phyloP scores from a whole-genome alignment of 23 tunicate species.

The Corella eumyota region DNA sequence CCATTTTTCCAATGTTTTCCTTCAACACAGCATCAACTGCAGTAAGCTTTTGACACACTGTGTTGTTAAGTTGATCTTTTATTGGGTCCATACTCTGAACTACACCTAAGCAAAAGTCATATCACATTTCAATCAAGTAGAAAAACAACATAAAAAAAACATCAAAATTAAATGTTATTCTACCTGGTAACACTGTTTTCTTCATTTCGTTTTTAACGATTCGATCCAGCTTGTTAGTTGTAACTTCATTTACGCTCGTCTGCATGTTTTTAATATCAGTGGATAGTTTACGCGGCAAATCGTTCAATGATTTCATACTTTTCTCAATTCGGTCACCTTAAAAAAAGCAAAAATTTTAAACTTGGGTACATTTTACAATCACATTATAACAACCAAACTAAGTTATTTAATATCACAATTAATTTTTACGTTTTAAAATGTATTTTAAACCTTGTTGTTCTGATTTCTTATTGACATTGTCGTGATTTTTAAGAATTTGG shows the following conservation, averaged over 20 bases:
- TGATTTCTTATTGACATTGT: slow-evolving; percentile 21
- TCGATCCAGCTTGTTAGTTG: slow-evolving; percentile 42
- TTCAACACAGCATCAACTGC: slow-evolving; percentile 68
- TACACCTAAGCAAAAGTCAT: slow-evolving; percentile 28
- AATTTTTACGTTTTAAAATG: too few species aligned
- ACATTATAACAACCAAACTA: too few species aligned
- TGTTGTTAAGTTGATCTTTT: slow-evolving; percentile 39
- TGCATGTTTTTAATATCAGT: slow-evolving; percentile 37
- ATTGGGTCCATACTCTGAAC: slow-evolving; percentile 33
- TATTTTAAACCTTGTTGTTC: slow-evolving; percentile 46
- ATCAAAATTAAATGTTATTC: too few species aligned
- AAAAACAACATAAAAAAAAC: not conserved
- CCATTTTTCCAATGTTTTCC: slow-evolving; percentile 49
- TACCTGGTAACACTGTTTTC: slow-evolving; percentile 60
- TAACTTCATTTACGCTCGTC: slow-evolving; percentile 32
- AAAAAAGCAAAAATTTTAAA: not conserved
- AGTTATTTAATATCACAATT: too few species aligned
- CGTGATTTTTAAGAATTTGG: slow-evolving; percentile 24
- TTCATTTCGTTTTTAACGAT: slow-evolving; percentile 50
- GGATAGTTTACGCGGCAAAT: slow-evolving; percentile 25
- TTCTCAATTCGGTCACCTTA: slow-evolving; percentile 61
- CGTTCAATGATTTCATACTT: slow-evolving; percentile 32
- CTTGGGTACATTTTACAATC: not conserved
- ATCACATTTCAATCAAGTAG: not conserved
- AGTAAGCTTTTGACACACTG: slow-evolving; percentile 64